Conservation (phyloP, 2,888 invertebrate genomes). For the Hirtodrosophila confusa region DNA sequence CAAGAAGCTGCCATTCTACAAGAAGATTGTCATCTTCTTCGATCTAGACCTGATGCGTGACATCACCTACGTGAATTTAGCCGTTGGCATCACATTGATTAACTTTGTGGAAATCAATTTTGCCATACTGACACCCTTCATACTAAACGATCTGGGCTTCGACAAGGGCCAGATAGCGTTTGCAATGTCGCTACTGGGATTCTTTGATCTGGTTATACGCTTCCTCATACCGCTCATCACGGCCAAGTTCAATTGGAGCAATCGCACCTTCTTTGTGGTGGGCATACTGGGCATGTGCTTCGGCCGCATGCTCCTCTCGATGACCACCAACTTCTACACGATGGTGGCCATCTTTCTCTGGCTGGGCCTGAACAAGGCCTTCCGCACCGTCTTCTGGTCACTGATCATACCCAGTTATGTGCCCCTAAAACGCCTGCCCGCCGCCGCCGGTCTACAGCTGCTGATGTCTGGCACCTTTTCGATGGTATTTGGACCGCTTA, state of each 20-base stretch:
- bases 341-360: conserved; percentile 87
- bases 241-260: conserved; percentile 88
- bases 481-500: conserved; percentile 87
- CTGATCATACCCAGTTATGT: conserved; percentile 90
- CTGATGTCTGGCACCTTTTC: conserved; percentile 88
- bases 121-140: conserved; percentile 90
- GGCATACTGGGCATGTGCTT: conserved; percentile 88
- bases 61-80: conserved; percentile 88
- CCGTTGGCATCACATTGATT: conserved; percentile 89
- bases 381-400: conserved; percentile 90
- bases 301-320: conserved; percentile 86
- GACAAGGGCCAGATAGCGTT: conserved; percentile 86
- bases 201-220: conserved; percentile 87
- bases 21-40: conserved; percentile 88
- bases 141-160: conserved; percentile 88
- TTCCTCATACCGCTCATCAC: conserved; percentile 89
- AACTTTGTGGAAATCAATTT: conserved; percentile 90
- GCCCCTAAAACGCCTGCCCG: conserved; percentile 88
- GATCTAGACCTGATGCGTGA: conserved; percentile 89
- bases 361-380: conserved; percentile 89
- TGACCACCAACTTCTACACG: conserved; percentile 85
- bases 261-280: conserved; percentile 88
- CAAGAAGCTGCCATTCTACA: conserved; percentile 85
- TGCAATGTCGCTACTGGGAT: conserved; percentile 89
- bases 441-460: conserved; percentile 89